A percentile compares a stretch with the other conserved stretches of the same genome.
Conservation (phyloP, 2,797 vertebrate genomes). For the Acestrorhynchus altus region DNA sequence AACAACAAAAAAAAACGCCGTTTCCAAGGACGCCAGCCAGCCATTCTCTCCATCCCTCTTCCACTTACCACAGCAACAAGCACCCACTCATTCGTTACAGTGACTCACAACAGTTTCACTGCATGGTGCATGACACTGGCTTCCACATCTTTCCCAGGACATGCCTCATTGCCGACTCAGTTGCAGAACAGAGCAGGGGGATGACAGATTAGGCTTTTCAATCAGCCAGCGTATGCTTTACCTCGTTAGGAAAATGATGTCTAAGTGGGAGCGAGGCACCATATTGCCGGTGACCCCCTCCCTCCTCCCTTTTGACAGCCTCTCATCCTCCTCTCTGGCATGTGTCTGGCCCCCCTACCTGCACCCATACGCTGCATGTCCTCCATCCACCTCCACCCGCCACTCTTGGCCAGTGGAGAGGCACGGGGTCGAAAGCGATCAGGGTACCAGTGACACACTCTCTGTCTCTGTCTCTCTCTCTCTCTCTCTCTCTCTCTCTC, state of each 20-base stretch:
- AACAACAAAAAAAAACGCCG: conserved; percentile 5
- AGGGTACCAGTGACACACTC: conserved; percentile 49
- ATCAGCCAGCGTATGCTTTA: conserved; percentile 58
- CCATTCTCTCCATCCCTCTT: conserved; percentile 33
- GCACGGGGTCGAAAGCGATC: conserved; percentile 50
- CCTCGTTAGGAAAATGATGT: conserved; percentile 62
- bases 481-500: conserved; percentile 63
- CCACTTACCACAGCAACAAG: conserved; percentile 50
- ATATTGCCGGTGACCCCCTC: conserved; percentile 46
- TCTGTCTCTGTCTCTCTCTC: no score
- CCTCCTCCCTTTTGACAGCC: conserved; percentile 51
- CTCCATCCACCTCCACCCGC: conserved; percentile 50
- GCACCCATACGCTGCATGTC: conserved; percentile 44
- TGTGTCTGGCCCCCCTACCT: conserved; percentile 47
- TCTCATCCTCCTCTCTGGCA: conserved; percentile 53
- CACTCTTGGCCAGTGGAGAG: conserved; percentile 56
- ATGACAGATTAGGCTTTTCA: conserved; percentile 59
- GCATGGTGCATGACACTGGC: conserved; percentile 52
- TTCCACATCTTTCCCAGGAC: conserved; percentile 58
- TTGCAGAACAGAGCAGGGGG: conserved; percentile 62
- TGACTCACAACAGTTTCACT: conserved; percentile 55
- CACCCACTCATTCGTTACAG: conserved; percentile 49
- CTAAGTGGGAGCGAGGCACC: conserved; percentile 48
- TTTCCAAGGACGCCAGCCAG: conserved; percentile 44
- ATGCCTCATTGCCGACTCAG: conserved; percentile 61